phyloP scores from a whole-genome alignment of 2,113 vertebrate species.

The Cynocephalus volans region DNA sequence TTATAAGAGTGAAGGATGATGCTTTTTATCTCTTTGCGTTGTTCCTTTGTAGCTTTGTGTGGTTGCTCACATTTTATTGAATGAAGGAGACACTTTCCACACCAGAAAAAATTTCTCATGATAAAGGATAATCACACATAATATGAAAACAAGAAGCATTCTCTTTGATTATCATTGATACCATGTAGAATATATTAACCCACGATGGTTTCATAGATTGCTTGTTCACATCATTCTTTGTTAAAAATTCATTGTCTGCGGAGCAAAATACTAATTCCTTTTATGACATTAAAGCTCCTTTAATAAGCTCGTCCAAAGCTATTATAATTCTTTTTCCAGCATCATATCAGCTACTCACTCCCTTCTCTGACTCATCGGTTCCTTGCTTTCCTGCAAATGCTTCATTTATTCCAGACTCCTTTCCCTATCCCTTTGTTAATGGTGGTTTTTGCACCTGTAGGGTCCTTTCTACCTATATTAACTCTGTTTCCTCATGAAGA shows the following conservation, averaged over 20 bases:
- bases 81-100: background rate
- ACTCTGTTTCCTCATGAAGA: background rate
- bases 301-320: background rate
- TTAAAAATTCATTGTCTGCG: background rate
- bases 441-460: background rate
- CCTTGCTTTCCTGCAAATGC: background rate
- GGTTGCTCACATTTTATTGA: conserved; percentile 42
- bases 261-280: background rate
- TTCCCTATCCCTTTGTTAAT: background rate
- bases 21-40: conserved; percentile 32
- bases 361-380: background rate
- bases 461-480: background rate
- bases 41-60: background rate
- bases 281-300: background rate
- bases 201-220: background rate
- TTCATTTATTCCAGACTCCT: background rate
- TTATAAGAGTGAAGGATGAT: background rate
- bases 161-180: background rate
- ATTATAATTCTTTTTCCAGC: background rate
- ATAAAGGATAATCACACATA: background rate
- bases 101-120: background rate
- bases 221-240: background rate
- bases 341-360: background rate
- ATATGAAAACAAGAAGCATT: background rate
- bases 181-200: background rate